phyloP scores from a whole-genome alignment of 2,888 invertebrate species.

The Xiphydria camelus region DNA sequence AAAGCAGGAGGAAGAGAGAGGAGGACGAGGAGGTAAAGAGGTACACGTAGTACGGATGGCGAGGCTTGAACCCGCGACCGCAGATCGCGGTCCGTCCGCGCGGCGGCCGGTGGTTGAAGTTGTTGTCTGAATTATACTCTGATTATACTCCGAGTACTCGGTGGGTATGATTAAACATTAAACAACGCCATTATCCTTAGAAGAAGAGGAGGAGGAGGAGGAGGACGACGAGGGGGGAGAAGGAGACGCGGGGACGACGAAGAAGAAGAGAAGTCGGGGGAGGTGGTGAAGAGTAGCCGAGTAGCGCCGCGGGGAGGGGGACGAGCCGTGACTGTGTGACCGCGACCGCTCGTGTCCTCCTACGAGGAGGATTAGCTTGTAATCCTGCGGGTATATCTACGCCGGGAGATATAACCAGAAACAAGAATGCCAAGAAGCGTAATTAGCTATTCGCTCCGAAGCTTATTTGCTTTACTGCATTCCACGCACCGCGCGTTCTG shows the following conservation, averaged over 20 bases:
- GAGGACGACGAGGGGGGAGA: constrained; percentile 16
- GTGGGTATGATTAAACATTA: constrained; percentile 57
- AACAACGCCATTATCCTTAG: constrained; percentile 53
- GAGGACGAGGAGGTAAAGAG: constrained; percentile 35
- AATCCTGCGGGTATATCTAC: background rate
- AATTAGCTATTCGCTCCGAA: constrained; percentile 52
- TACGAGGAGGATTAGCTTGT: constrained; percentile 35
- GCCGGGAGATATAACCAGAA: constrained; percentile 45
- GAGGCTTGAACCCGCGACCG: constrained; percentile 32
- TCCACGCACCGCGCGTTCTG: constrained; percentile 45
- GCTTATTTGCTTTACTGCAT: constrained; percentile 52
- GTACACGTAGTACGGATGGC: constrained; percentile 38
- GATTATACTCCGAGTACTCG: constrained; percentile 51
- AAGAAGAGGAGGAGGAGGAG: constrained; percentile 9
- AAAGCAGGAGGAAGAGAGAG: background rate
- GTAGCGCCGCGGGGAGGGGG: too few species aligned
- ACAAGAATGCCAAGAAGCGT: constrained; percentile 55
- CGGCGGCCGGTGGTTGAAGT: constrained; percentile 43
- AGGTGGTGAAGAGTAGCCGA: background rate
- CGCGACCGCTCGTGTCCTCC: constrained; percentile 54
- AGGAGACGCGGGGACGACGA: constrained; percentile 14
- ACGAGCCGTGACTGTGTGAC: too few species aligned
- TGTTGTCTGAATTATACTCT: constrained; percentile 56
- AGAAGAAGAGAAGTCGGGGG: background rate
- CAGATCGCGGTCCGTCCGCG: constrained; percentile 27